Evolutionary conservation across 2,797 vertebrate genomes (phyloP), one percentile per base, ranked within the genome.

Genomic region (Prionace glauca): DNA sequence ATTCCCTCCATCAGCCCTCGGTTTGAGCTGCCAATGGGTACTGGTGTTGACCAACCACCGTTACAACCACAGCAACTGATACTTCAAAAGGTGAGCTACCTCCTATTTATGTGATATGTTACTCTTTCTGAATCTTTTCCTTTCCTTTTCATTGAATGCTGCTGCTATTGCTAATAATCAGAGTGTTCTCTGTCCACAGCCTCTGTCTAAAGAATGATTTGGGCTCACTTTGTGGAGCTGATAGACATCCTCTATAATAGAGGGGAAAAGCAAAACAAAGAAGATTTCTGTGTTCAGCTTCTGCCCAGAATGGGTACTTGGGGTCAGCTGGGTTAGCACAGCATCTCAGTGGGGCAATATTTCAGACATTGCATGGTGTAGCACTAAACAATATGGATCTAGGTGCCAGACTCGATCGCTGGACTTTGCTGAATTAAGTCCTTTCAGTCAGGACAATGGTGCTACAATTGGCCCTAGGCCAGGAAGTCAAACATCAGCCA

Each of bases 11-110:
- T 96, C 96, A 99, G 99, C 96, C 99, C 99, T 96, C 98, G 99
- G n/a, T 99, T 99, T 98, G 99, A 99, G 96, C 97, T 99, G 96
- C 99, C 99, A 1, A 99, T 99, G 99, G 99, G 99, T 97, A 98
- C 99, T 7, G 98, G 65, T 56, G 79, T 98, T 62, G 99, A 99
- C 96, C 99, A 99, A 96, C 99, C 99, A 95, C 99, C 99, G 88
- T 97, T 99, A 95, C 98, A 98, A n/a, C 98, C 98, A 93, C 99
- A 99, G 96, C 97, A 96, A 14, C 98, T 98, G 97, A 98, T 98
- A 95, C 98, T 98, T 95, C 97, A 98, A 97, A 99, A 99, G 98
- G 99, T 99, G 97, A 69, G 65, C 67, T 69, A 24, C n/a, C 10
- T 4, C 0, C 24, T 12, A 24, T 92, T 41, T 20, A 36, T 92